phyloP scores from a whole-genome alignment of 2,797 vertebrate genomes.

The Spizella passerina region DNA sequence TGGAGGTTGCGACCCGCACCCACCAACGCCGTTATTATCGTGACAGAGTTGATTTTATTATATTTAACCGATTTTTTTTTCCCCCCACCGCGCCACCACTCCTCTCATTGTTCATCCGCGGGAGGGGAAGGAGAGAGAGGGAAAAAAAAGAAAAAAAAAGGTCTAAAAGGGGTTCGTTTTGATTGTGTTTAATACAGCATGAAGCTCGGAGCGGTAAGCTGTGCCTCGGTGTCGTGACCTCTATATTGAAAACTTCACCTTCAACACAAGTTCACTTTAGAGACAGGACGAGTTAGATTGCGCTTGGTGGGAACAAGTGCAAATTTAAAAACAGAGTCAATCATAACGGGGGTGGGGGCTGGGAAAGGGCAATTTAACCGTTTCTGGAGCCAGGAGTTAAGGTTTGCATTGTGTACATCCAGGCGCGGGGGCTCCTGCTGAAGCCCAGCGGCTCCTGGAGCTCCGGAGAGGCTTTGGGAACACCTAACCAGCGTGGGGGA shows the following conservation, averaged over 20 bases:
- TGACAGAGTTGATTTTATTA: conserved; percentile 25
- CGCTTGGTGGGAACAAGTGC: conserved; percentile 41
- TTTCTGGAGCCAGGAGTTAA: conserved; percentile 59
- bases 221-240: conserved; percentile 81
- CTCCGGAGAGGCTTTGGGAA: not conserved
- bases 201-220: conserved; percentile 77
- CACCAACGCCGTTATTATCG: not conserved
- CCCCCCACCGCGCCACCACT: not conserved
- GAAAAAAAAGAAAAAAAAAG: not conserved
- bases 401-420: not conserved
- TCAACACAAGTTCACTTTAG: conserved; percentile 69
- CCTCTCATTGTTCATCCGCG: not conserved
- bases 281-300: conserved; percentile 36
- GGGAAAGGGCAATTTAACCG: conserved; percentile 43
- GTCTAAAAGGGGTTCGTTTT: conserved; percentile 46
- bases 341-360: conserved; percentile 15
- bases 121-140: not conserved
- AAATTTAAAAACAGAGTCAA: conserved; percentile 50
- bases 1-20: not conserved
- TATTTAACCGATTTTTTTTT: not conserved
- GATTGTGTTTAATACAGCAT: conserved; percentile 78
- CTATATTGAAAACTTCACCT: conserved; percentile 77
- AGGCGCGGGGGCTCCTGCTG: not conserved
- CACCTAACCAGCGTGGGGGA: not conserved
- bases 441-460: not conserved